Percentiles rank a stretch among this genome's conserved stretches.
These are phyloP conservation scores for Syrmaticus mikado DNA, from an alignment of 2,113 vertebrate genomes.

Conservation along the genomic window DNA sequence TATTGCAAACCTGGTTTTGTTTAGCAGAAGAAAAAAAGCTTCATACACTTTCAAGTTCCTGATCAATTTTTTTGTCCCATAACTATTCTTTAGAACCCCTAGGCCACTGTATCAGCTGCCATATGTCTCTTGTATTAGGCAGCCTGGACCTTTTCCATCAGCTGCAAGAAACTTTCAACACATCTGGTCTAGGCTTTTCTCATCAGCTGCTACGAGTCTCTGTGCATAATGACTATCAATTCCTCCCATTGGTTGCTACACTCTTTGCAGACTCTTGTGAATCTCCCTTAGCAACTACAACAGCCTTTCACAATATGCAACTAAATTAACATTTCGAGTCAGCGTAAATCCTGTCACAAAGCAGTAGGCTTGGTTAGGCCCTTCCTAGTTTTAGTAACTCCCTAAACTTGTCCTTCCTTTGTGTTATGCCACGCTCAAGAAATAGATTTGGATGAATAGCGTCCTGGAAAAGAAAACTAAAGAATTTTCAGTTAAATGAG, in stretches of 20 bases:
- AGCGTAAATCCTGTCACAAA: background rate
- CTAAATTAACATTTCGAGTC: constrained; percentile 33
- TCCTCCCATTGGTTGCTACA: background rate
- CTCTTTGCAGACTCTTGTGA: background rate
- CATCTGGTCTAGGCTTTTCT: constrained; percentile 49
- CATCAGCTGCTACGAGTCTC: constrained; percentile 46
- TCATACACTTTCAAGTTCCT: constrained; percentile 55
- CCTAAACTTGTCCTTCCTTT: background rate
- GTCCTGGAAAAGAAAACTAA: background rate
- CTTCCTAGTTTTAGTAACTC: background rate
- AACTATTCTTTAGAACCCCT: constrained; percentile 48
- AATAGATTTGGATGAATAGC: background rate
- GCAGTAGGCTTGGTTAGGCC: background rate
- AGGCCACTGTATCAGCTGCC: constrained; percentile 39
- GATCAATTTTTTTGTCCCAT: constrained; percentile 33
- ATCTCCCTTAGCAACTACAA: constrained; percentile 27
- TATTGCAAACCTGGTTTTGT: constrained; percentile 70
- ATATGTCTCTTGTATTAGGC: constrained; percentile 15
- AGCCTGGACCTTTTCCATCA: constrained; percentile 53
- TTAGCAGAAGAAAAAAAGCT: constrained; percentile 61
- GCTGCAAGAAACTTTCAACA: constrained; percentile 55
- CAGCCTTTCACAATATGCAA: background rate
- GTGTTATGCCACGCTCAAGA: background rate
- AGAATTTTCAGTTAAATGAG: background rate
- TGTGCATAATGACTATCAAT: constrained; percentile 13